These are phyloP conservation scores for Yoshiicerus persimilis DNA, from an alignment of 1,140 invertebrate species.

Conservation along the genomic window DNA sequence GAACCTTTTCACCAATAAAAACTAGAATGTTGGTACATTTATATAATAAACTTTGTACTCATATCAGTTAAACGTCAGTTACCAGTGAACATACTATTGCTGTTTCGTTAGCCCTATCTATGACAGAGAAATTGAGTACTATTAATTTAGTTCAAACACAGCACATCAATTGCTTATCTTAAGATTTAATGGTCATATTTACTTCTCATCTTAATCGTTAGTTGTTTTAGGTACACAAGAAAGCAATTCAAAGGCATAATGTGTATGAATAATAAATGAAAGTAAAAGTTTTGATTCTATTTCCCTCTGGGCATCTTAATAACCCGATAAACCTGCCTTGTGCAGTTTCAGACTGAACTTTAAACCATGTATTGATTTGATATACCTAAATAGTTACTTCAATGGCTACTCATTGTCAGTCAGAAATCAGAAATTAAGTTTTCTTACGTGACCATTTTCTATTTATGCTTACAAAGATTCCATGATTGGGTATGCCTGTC, in stretches of 20 bases:
- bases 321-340: background rate
- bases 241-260: background rate
- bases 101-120: background rate
- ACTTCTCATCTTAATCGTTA: background rate
- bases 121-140: background rate
- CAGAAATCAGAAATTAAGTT: background rate
- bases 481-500: background rate
- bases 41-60: too few species aligned
- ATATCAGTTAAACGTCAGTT: too few species aligned
- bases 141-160: background rate
- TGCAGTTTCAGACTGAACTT: background rate
- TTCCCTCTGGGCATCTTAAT: background rate
- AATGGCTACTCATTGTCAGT: background rate
- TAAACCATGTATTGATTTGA: background rate
- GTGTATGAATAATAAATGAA: background rate
- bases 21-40: too few species aligned
- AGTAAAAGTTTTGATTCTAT: background rate
- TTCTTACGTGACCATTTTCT: background rate
- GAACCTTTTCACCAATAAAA: too few species aligned
- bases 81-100: background rate
- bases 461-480: background rate
- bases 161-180: background rate
- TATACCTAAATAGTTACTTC: background rate
- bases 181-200: background rate
- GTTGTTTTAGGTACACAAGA: background rate